Percentiles rank a stretch among this genome's conserved stretches.
These are phyloP conservation scores for Salvelinus alpinus DNA, from an alignment of 2,113 vertebrate species.

Conservation along the genomic window DNA sequence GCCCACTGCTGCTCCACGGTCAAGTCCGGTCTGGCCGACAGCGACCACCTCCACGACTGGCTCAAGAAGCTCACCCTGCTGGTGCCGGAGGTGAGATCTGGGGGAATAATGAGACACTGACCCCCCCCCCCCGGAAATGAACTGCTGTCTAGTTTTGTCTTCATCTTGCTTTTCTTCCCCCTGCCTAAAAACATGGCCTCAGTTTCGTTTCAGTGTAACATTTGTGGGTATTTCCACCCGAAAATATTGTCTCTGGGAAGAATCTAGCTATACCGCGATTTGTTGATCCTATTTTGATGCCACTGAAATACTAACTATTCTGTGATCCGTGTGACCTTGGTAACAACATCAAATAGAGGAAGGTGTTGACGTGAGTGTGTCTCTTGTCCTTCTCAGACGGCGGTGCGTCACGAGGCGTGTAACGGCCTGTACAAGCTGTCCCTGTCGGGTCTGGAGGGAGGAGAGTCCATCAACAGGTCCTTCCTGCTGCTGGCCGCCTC, in stretches of 20 bases:
- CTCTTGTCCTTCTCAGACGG: conserved; percentile 73
- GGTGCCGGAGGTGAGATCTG: conserved; percentile 88
- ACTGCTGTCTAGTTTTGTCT: too few relatives aligned
- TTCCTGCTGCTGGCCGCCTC: conserved; percentile 95
- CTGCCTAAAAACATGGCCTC: too few relatives aligned
- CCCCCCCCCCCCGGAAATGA: not conserved
- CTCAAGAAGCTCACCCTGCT: conserved; percentile 95
- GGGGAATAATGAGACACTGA: not conserved
- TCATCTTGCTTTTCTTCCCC: too few relatives aligned
- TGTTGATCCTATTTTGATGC: too few relatives aligned
- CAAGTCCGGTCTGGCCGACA: conserved; percentile 96
- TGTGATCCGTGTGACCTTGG: not conserved
- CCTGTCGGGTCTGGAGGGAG: conserved; percentile 92
- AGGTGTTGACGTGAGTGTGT: not conserved
- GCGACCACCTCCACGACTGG: conserved; percentile 96
- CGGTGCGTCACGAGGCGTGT: conserved; percentile 95
- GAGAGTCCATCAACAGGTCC: conserved; percentile 95
- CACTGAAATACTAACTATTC: too few relatives aligned
- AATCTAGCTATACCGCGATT: too few relatives aligned
- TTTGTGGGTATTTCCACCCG: not conserved
- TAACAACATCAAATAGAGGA: not conserved
- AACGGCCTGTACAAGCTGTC: conserved; percentile 97
- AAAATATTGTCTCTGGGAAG: not conserved
- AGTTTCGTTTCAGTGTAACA: too few relatives aligned
- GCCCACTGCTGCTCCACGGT: conserved; percentile 95